Evolutionary conservation across 2,888 invertebrate genomes (phyloP).

Genomic region (Sesia apiformis): DNA sequence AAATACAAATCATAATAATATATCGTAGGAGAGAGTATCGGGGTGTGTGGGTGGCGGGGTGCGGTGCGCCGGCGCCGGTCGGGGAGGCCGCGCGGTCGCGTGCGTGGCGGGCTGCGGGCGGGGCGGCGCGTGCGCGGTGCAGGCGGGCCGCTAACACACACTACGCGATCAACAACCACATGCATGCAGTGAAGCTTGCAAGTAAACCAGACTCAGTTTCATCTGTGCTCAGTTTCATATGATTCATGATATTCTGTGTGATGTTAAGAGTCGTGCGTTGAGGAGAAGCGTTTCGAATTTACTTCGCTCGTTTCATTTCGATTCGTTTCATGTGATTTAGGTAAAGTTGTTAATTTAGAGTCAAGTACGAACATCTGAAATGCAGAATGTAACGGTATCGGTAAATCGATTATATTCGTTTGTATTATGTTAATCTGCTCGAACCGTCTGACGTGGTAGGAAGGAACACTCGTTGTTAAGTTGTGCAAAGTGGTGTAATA

Average conservation of each 20-base stretch:
- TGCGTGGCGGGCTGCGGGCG: slow-evolving; percentile 1
- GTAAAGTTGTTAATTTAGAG: slow-evolving; percentile 62
- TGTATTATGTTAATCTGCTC: slow-evolving; percentile 47
- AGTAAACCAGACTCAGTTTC: slow-evolving; percentile 72
- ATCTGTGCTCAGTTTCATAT: slow-evolving; percentile 73
- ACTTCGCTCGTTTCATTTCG: slow-evolving; percentile 58
- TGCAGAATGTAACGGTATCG: slow-evolving; percentile 66
- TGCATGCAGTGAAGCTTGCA: slow-evolving; percentile 74
- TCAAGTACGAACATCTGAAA: slow-evolving; percentile 66
- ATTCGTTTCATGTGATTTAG: slow-evolving; percentile 61
- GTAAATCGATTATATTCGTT: slow-evolving; percentile 32
- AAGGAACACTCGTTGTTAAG: slow-evolving; percentile 54
- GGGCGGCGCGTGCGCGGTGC: slow-evolving; percentile 12
- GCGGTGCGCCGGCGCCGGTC: slow-evolving; percentile 6
- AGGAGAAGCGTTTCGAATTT: slow-evolving; percentile 75
- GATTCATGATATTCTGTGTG: slow-evolving; percentile 71
- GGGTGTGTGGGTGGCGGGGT: slow-evolving; percentile 46
- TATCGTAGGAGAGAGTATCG: slow-evolving; percentile 70
- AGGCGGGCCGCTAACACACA: slow-evolving; percentile 38
- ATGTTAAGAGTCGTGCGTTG: slow-evolving; percentile 74
- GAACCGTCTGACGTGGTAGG: slow-evolving; percentile 41
- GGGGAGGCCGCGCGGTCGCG: slow-evolving; percentile 17
- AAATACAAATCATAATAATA: slow-evolving; percentile 75
- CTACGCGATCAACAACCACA: slow-evolving; percentile 68
- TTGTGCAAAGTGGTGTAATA: slow-evolving; percentile 71